Evolutionary conservation across 1,140 invertebrate species (phyloP), one percentile per base, ranked within the genome.

Genomic region (Triops longicaudatus): DNA sequence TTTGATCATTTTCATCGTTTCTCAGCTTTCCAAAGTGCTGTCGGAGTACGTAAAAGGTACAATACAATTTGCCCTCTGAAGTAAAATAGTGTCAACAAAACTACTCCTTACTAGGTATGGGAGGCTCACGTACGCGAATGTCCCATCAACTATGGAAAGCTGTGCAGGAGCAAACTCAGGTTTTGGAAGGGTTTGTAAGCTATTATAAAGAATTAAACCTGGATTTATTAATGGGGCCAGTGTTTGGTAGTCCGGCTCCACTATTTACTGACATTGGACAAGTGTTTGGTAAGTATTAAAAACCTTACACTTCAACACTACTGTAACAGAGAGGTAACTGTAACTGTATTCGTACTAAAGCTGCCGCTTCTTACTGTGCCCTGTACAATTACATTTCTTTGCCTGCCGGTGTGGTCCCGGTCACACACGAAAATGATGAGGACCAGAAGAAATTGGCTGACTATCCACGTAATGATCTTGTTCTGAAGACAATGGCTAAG

Each of bases 351-450:
- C 12, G 17, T 26, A 12, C 73, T 72, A 72, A n/a, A 80, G 79
- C 63, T 41, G 73, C 74, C 5, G 43, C 74, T 27, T 22, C 22
- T 10, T 81, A 82, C 77, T 82, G 82, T 26, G 73, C 76, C 27
- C 31, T 81, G 37, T 83, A 81, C 80, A 84, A 84, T 79, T 73
- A 82, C 9, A 74, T 82, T 2, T 79, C 83, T 78, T 82, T 83
- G 73, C 83, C 83, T 42, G 82, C 81, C 71, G 83, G 83, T 71
- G 81, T 81, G 26, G 82, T 84, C 1, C 79, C 78, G n/a, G 83
- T 83, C 50, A 82, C 81, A 3, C 76, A 73, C 12, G 83, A 84
- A 74, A 80, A 74, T 11, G 81, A 81, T n/a, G 76, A 80, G n/a
- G 81, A 84, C 73, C 81, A 83, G 73, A 78, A 73, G 17, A 77